Evolutionary conservation across 2,888 invertebrate genomes (phyloP).

Genomic region (Gastrophysa polygoni): DNA sequence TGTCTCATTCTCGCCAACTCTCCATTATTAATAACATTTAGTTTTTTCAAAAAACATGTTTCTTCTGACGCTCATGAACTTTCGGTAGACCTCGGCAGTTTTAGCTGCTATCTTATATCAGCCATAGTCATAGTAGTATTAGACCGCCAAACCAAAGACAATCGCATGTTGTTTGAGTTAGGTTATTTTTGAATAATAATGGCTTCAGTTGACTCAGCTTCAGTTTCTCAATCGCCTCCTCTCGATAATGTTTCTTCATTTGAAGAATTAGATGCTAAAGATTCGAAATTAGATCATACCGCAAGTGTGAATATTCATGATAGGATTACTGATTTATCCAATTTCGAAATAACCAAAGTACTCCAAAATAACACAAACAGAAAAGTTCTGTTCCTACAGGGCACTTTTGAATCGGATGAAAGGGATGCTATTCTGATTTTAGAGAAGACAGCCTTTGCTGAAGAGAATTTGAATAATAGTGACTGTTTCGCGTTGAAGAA

Average conservation of each 20-base stretch:
- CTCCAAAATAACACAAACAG: constrained; percentile 74
- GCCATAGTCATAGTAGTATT: too few species aligned
- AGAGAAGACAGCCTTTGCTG: constrained; percentile 82
- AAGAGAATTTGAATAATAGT: constrained; percentile 63
- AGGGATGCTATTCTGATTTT: constrained; percentile 75
- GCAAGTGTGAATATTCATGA: constrained; percentile 45
- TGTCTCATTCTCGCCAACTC: too few species aligned
- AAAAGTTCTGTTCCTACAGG: constrained; percentile 74
- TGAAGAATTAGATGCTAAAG: constrained; percentile 31
- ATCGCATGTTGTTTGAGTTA: too few species aligned
- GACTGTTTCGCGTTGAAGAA: constrained; percentile 68
- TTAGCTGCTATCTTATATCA: too few species aligned
- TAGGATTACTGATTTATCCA: constrained; percentile 62
- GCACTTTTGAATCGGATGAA: constrained; percentile 67
- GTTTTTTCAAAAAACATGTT: too few species aligned
- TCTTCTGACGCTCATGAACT: too few species aligned
- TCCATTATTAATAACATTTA: too few species aligned
- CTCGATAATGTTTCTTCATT: too few species aligned
- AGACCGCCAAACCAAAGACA: too few species aligned
- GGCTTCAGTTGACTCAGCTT: neutral
- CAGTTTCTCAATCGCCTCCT: too few species aligned
- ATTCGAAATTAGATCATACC: constrained; percentile 31
- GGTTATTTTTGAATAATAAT: constrained; percentile 2
- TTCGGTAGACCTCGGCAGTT: too few species aligned
- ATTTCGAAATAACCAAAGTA: constrained; percentile 70